Percentiles rank a stretch among this genome's conserved stretches.
Evolutionary conservation across 2,888 invertebrate genomes (phyloP).

Genomic region (Orthonevra nobilis): DNA sequence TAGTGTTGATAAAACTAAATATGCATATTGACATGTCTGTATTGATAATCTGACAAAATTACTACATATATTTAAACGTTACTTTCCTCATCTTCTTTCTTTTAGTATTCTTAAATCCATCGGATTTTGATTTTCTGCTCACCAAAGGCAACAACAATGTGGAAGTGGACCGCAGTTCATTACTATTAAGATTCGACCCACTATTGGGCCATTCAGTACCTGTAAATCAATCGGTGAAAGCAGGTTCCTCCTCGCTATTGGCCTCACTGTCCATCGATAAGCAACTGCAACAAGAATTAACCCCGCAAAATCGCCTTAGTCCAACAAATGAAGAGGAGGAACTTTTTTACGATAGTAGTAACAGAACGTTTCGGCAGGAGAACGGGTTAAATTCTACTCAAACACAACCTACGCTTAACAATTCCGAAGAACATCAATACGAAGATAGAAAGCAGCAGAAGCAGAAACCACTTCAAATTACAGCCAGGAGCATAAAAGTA

Average conservation of each 20-base stretch:
- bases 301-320: slow-evolving; percentile 72
- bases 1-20: slow-evolving; percentile 37
- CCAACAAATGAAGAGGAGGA: slow-evolving; percentile 79
- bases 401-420: slow-evolving; percentile 14
- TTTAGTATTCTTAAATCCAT: slow-evolving; percentile 79
- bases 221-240: slow-evolving; percentile 73
- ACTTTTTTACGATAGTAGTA: slow-evolving; percentile 72
- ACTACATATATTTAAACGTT: not conserved
- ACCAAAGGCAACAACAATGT: slow-evolving; percentile 78
- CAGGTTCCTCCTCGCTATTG: slow-evolving; percentile 51
- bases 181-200: slow-evolving; percentile 79
- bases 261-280: slow-evolving; percentile 70
- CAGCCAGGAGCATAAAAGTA: slow-evolving; percentile 66
- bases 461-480: slow-evolving; percentile 67
- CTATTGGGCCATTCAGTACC: slow-evolving; percentile 78
- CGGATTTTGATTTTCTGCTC: slow-evolving; percentile 79
- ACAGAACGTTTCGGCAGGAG: slow-evolving; percentile 73
- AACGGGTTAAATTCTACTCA: slow-evolving; percentile 42
- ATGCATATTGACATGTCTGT: slow-evolving; percentile 28
- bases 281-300: slow-evolving; percentile 66
- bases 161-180: slow-evolving; percentile 77
- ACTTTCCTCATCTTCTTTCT: slow-evolving; percentile 24
- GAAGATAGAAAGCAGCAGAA: slow-evolving; percentile 49
- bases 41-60: slow-evolving; percentile 5
- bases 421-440: slow-evolving; percentile 11